These are phyloP conservation scores for Trachelus tabidus DNA, from an alignment of 2,888 invertebrate species.

Conservation along the genomic window DNA sequence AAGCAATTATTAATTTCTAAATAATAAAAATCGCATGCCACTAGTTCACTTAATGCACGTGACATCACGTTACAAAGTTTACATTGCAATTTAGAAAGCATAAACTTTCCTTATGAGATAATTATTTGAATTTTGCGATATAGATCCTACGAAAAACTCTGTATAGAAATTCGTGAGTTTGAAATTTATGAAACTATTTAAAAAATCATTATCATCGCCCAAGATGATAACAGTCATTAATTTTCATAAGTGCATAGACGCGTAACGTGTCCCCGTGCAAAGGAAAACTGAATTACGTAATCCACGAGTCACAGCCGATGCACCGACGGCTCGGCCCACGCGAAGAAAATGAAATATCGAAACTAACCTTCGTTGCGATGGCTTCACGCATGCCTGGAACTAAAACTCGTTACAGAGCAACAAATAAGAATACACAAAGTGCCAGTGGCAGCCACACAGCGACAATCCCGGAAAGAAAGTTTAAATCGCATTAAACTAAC, in stretches of 20 bases:
- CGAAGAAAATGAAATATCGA: conserved; percentile 12
- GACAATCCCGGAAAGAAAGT: conserved; percentile 62
- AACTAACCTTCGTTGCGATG: conserved; percentile 42
- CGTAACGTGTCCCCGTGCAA: neutral
- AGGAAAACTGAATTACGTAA: neutral
- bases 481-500: conserved; percentile 48
- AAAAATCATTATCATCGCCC: neutral
- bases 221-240: neutral
- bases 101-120: neutral
- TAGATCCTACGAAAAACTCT: neutral
- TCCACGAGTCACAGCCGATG: conserved; percentile 26
- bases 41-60: neutral
- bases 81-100: neutral
- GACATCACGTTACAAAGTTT: neutral
- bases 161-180: neutral
- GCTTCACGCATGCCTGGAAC: conserved; percentile 38
- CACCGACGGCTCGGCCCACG: conserved; percentile 17
- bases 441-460: conserved; percentile 15
- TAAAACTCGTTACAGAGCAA: conserved; percentile 24
- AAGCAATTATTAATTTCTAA: neutral
- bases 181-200: neutral
- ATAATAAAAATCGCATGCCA: neutral
- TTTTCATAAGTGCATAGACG: neutral
- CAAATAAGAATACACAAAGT: conserved; percentile 24
- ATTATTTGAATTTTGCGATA: neutral